Evolutionary conservation across 2,797 vertebrate species (phyloP), one percentile per base, ranked within the genome.

Genomic region (Poecilia gillii): DNA sequence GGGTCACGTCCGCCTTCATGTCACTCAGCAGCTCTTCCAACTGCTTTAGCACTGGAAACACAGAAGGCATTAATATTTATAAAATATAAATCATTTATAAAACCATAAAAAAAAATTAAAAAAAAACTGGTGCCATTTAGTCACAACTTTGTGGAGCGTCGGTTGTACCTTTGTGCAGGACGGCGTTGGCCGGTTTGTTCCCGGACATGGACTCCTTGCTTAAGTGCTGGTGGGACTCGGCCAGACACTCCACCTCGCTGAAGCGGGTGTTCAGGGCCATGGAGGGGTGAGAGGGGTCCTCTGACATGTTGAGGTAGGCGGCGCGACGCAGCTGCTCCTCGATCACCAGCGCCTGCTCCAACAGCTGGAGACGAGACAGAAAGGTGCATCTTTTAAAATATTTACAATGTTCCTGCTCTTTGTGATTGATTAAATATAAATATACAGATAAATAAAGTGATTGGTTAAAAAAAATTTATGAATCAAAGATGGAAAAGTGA

Each of bases 1-100:
- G 97, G 9, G 98, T 99, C 83, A 99, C 98, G 64, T 99, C 98
- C 0, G 98, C 98, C 95, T 99, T 99, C 98, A 99, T 99, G 94
- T 99, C 98, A 86, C 98, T 99, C 84, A 99, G 92, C 84, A 99
- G 94, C 93, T 99, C 98, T 92, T 99, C 98, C 93, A 99, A 86
- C 96, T 99, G 98, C 94, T 99, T 99, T 93, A 99, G 95, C 90
- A 99, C 98, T 99, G 91, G 75, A 6, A 6, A 28, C 6, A 41
- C 3, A 55, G 5, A 28, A n/a, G 43, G 4, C 16, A 71, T 18
- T 12, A 11, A 77, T 68, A 68, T 25, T 68, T 23, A 23, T 23
- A 39, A 68, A 68, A 47, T 16, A 49, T 49, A 49, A 18, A 49
- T 70, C 4, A 70, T 14, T 70, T 25, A 25, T 25, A 25, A 43